A percentile compares a stretch with the other conserved stretches of the same genome.
Evolutionary conservation across 35 echinoderm and acorn worm genomes (phyloP).

Genomic region (Ptychodera flava): DNA sequence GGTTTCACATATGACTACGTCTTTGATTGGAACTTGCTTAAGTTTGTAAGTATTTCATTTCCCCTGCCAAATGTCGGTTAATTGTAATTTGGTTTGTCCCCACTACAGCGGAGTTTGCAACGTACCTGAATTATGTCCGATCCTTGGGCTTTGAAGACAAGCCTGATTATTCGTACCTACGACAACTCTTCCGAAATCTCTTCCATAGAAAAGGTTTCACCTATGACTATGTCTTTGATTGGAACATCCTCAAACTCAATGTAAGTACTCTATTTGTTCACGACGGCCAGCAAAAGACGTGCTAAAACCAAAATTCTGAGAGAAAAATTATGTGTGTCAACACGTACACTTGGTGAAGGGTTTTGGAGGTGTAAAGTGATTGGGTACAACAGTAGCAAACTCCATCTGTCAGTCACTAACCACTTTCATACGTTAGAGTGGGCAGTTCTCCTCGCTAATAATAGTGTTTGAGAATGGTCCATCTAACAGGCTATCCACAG

Average conservation of each 20-base stretch:
- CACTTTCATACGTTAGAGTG: too few relatives aligned
- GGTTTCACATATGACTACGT: slow-evolving; percentile 98
- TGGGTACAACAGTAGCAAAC: too few relatives aligned
- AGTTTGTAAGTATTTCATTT: slow-evolving; percentile 77
- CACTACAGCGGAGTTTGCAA: slow-evolving; percentile 14
- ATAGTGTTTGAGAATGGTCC: too few relatives aligned
- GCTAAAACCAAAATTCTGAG: too few relatives aligned
- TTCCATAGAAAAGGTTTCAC: slow-evolving; percentile 17
- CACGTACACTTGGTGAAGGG: too few relatives aligned
- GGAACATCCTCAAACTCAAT: slow-evolving; percentile 8
- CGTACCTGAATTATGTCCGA: slow-evolving; percentile 7
- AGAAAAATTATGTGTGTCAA: too few relatives aligned
- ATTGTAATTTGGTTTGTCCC: background rate
- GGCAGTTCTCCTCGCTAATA: too few relatives aligned
- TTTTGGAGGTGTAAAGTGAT: too few relatives aligned
- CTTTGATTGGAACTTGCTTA: slow-evolving; percentile 99
- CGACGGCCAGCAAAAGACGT: too few relatives aligned
- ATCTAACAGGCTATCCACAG: too few relatives aligned
- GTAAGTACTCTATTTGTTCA: background rate
- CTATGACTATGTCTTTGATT: slow-evolving; percentile 22
- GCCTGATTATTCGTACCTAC: slow-evolving; percentile 10
- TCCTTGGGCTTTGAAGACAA: slow-evolving; percentile 23
- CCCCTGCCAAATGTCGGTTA: background rate
- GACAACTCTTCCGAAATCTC: slow-evolving; percentile 26
- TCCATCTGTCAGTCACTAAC: too few relatives aligned